phyloP scores from a whole-genome alignment of 2,797 vertebrate species.

The Chrysocyon brachyurus region DNA sequence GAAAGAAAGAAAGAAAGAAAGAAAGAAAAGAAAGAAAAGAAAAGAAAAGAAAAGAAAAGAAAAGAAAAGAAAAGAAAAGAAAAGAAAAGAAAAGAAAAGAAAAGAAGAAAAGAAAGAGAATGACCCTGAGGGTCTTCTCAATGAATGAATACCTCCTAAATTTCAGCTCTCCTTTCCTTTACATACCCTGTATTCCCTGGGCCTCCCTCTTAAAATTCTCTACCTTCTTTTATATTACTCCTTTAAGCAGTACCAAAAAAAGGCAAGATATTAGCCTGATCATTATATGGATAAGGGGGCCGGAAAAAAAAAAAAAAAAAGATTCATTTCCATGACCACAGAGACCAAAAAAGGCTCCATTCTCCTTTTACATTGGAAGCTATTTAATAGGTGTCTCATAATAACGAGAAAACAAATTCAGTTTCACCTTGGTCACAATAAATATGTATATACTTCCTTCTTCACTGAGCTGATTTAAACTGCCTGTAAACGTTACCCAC shows the following conservation, averaged over 20 bases:
- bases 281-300: not conserved
- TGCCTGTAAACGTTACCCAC: not conserved
- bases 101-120: not conserved
- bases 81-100: too few species aligned
- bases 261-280: not conserved
- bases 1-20: too few species aligned
- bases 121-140: not conserved
- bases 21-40: too few species aligned
- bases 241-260: not conserved
- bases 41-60: too few species aligned
- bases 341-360: not conserved
- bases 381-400: not conserved
- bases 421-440: not conserved
- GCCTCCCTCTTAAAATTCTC: not conserved
- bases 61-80: too few species aligned
- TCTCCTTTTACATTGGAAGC: not conserved
- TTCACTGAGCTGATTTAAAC: not conserved
- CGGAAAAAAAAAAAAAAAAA: not conserved
- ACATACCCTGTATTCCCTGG: not conserved
- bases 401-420: not conserved
- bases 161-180: not conserved
- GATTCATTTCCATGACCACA: too few species aligned
- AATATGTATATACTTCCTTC: not conserved
- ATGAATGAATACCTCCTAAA: not conserved
- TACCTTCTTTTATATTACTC: not conserved